Base-by-base conservation (phyloP, 2,113 vertebrate species). In the Ceuthmochares aereus region DNA sequence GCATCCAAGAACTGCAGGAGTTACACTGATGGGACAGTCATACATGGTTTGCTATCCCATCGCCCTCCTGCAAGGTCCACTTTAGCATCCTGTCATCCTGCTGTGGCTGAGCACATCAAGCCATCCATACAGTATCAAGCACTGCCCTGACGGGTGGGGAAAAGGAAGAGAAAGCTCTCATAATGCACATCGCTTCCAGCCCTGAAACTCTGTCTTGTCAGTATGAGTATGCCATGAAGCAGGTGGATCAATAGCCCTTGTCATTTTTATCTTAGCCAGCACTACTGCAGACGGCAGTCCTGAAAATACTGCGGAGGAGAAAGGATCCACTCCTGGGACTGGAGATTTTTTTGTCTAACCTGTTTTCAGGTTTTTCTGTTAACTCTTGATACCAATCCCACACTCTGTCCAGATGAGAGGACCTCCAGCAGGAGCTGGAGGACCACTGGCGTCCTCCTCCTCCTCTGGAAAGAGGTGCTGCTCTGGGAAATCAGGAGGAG, bases 221-320 rank as follows among this genome's bases (percentile, higher is more conserved):
- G 56, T 29, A 43, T 0, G 7, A 60, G 36, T 63, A n/a, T 32
- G 30, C 56, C 80, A 75, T 6, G 83, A 95, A 88, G 88, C 88
- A 77, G 68, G 64, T 85, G 64, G 76, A 97, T 97, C 92, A 93
- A 93, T 96, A 97, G 87, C 64, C 90, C 92, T 94, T 81, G 90
- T 87, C 90, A 86, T 93, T 92, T 97, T 95, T 72, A 56, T 89
- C 96, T 93, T 67, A 94, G 88, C 73, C 90, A 96, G 92, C 85
- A 74, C 42, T 86, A 14, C 73, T 84, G 88, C 76, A 75, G 90
- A 86, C 90, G 80, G 60, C 83, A 89, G 60, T 67, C 69, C 81
- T 87, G 87, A 11, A 90, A 94, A 96, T 70, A 95, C 76, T 94
- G 85, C 92, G 92, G 85, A 7, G 5, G 75, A 86, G 60, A 95